A percentile compares a stretch with the other conserved stretches of the same genome.
Evolutionary conservation across 1,140 invertebrate genomes (phyloP).

Genomic region (Stegodyphus mimosarum): DNA sequence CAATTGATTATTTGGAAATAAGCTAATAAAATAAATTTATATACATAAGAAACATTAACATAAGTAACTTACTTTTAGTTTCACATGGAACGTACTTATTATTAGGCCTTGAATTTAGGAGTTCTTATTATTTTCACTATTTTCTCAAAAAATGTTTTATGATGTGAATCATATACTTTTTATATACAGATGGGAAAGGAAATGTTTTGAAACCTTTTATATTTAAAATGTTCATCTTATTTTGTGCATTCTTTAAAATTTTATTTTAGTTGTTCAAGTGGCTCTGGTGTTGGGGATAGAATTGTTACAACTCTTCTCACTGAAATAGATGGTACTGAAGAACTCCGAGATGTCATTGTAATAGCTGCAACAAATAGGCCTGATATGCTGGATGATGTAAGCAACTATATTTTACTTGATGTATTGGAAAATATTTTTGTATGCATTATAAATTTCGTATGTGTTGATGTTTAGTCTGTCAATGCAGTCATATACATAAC

Average conservation of each 20-base stretch:
- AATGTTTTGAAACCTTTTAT: neutral
- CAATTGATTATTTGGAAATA: too few relatives aligned
- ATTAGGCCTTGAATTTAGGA: too few relatives aligned
- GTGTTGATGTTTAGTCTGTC: neutral
- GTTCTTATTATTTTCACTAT: too few relatives aligned
- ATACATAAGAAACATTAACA: too few relatives aligned
- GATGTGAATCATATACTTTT: too few relatives aligned
- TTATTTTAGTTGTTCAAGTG: slow-evolving; percentile 60
- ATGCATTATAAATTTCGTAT: neutral
- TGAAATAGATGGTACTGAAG: slow-evolving; percentile 90
- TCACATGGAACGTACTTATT: too few relatives aligned
- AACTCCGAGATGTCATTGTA: slow-evolving; percentile 85
- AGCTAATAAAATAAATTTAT: too few relatives aligned
- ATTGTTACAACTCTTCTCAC: slow-evolving; percentile 89
- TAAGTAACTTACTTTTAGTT: too few relatives aligned
- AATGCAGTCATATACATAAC: too few relatives aligned
- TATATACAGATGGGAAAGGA: neutral
- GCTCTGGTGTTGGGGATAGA: slow-evolving; percentile 70
- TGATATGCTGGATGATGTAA: slow-evolving; percentile 86
- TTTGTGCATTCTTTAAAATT: slow-evolving; percentile 1
- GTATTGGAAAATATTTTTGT: neutral
- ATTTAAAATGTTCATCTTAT: neutral
- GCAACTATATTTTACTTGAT: neutral
- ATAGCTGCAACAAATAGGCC: slow-evolving; percentile 97
- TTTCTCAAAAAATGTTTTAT: too few relatives aligned